A percentile compares a stretch with the other conserved stretches of the same genome.
Conservation (phyloP, 2,888 invertebrate species). For the Drosophila yooni region DNA sequence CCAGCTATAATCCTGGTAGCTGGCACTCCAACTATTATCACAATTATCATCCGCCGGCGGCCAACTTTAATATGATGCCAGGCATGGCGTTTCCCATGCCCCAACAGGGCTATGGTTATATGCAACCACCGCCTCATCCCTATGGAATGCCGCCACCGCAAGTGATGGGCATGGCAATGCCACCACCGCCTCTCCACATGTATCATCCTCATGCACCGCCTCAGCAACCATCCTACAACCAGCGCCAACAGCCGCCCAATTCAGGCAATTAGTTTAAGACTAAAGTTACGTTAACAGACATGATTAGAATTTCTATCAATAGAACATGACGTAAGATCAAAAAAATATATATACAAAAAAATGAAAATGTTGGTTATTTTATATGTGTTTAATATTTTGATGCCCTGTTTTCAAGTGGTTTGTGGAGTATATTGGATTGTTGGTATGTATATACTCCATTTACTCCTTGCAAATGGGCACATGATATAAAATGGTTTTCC, state of each 20-base stretch:
- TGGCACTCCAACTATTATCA: conserved; percentile 84
- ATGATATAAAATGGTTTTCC: not conserved
- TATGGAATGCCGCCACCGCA: conserved; percentile 49
- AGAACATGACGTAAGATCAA: not conserved
- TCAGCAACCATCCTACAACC: conserved; percentile 24
- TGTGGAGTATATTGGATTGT: not conserved
- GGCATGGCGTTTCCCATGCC: conserved; percentile 59
- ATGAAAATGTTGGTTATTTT: not conserved
- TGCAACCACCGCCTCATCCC: conserved; percentile 42
- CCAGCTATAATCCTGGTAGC: conserved; percentile 77
- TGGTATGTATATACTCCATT: not conserved
- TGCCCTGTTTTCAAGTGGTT: not conserved
- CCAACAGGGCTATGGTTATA: conserved; percentile 58
- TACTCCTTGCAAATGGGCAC: not conserved
- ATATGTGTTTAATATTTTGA: not conserved
- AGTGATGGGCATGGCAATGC: conserved; percentile 27
- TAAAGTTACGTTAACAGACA: not conserved
- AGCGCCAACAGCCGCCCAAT: conserved; percentile 42
- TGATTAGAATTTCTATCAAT: not conserved
- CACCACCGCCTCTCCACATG: conserved; percentile 44
- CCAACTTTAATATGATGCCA: conserved; percentile 66
- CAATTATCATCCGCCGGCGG: conserved; percentile 61
- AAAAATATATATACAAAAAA: not conserved
- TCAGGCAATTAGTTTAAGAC: conserved; percentile 15
- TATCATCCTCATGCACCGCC: conserved; percentile 33